Evolutionary conservation across 1,140 invertebrate species (phyloP).

Genomic region (Archivesica marissinica): DNA sequence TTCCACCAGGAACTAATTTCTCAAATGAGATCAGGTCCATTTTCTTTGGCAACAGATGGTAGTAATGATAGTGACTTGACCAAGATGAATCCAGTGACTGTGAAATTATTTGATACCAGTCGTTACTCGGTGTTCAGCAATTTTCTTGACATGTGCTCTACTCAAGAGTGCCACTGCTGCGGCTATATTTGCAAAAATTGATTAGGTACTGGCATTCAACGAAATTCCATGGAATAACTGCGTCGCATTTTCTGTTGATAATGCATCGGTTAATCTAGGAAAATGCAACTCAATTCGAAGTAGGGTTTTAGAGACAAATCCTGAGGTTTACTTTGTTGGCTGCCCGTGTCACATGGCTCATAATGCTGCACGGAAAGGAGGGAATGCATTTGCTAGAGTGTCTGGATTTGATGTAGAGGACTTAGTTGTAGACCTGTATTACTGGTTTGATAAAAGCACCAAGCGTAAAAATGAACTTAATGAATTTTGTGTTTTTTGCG

Average conservation of each 20-base stretch:
- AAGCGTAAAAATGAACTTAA: conserved; percentile 22
- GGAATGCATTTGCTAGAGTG: conserved; percentile 3
- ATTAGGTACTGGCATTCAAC: not conserved
- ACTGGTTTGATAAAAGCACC: conserved; percentile 51
- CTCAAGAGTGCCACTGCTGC: not conserved
- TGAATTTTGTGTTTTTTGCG: conserved; percentile 44
- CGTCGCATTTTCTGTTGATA: conserved; percentile 35
- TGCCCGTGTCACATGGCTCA: conserved; percentile 39
- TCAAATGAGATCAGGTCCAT: conserved; percentile 5
- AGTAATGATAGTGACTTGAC: conserved; percentile 9
- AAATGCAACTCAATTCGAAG: conserved; percentile 13
- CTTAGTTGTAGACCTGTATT: conserved; percentile 12
- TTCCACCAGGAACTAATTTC: conserved; percentile 10
- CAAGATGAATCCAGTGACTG: conserved; percentile 29
- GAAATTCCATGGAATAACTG: conserved; percentile 19
- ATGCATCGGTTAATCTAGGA: conserved; percentile 42
- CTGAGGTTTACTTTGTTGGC: not conserved
- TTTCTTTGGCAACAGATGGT: conserved; percentile 18
- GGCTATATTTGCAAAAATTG: conserved; percentile 20
- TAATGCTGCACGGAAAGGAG: conserved; percentile 19
- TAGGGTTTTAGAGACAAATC: conserved; percentile 33
- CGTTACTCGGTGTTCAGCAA: not conserved
- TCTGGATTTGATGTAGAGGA: conserved; percentile 47
- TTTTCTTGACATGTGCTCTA: conserved; percentile 26
- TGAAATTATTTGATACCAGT: conserved; percentile 22